A percentile compares a stretch with the other conserved stretches of the same genome.
Evolutionary conservation across 2,113 vertebrate genomes (phyloP).

Genomic region (Caranx melampygus): DNA sequence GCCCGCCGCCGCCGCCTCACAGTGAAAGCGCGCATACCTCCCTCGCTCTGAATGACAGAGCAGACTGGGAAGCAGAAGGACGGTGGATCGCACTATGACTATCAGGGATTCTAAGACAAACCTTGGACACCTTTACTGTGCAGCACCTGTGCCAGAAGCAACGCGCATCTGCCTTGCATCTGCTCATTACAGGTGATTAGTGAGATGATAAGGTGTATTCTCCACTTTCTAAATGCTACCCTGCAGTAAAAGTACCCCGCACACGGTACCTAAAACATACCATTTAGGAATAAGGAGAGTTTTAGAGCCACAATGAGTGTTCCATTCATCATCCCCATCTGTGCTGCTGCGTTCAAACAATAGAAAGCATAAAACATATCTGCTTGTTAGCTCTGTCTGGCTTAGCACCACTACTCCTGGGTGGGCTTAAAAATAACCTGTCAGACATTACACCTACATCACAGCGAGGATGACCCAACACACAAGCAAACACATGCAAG

Average conservation of each 20-base stretch:
- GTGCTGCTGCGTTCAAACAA: slow-evolving; percentile 36
- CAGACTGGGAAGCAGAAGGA: slow-evolving; percentile 53
- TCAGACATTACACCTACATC: slow-evolving; percentile 64
- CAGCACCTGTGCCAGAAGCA: slow-evolving; percentile 71
- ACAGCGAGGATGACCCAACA: slow-evolving; percentile 58
- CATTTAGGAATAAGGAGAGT: slow-evolving; percentile 16
- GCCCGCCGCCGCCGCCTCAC: neutral
- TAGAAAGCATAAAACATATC: slow-evolving; percentile 16
- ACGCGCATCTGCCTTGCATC: slow-evolving; percentile 77
- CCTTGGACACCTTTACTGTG: slow-evolving; percentile 57
- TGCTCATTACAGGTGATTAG: slow-evolving; percentile 78
- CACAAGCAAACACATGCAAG: slow-evolving; percentile 54
- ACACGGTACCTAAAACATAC: slow-evolving; percentile 35
- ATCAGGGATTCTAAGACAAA: slow-evolving; percentile 56
- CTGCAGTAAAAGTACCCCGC: slow-evolving; percentile 43
- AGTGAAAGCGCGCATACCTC: slow-evolving; percentile 3
- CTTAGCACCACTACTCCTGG: slow-evolving; percentile 29
- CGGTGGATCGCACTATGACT: slow-evolving; percentile 31
- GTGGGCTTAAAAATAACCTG: slow-evolving; percentile 58
- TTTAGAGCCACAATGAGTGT: slow-evolving; percentile 26
- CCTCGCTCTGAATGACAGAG: slow-evolving; percentile 29
- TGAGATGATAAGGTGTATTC: slow-evolving; percentile 53
- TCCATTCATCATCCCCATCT: slow-evolving; percentile 40
- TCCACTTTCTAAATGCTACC: slow-evolving; percentile 59
- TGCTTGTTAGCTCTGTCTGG: slow-evolving; percentile 15